A percentile compares a stretch with the other conserved stretches of the same genome.
phyloP scores from a whole-genome alignment of 2,888 invertebrate genomes.

The Rhagophthalmus giganteus region DNA sequence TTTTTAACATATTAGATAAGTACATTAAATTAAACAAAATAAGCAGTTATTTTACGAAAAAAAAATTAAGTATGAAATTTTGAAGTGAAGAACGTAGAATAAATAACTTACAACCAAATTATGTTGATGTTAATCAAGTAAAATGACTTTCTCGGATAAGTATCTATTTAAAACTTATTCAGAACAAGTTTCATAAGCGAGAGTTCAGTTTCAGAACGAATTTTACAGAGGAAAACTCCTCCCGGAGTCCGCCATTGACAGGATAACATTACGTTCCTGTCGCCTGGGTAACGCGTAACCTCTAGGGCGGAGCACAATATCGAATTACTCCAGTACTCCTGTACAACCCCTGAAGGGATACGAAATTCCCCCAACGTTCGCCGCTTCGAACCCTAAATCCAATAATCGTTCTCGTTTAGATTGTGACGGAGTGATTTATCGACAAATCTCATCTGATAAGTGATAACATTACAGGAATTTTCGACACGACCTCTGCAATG shows the following conservation, averaged over 20 bases:
- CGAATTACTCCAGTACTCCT: conserved; percentile 40
- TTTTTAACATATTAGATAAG: too few relatives aligned
- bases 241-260: conserved; percentile 48
- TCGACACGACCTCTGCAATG: conserved; percentile 28
- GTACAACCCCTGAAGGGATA: conserved; percentile 23
- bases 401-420: conserved; percentile 53
- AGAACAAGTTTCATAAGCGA: conserved; percentile 30
- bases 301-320: conserved; percentile 47
- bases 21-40: too few relatives aligned
- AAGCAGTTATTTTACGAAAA: too few relatives aligned
- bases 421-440: conserved; percentile 52
- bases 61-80: too few relatives aligned
- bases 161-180: conserved; percentile 24
- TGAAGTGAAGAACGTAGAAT: too few relatives aligned
- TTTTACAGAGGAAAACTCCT: conserved; percentile 31
- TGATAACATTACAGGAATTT: conserved; percentile 45
- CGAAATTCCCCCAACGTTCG: conserved; percentile 24
- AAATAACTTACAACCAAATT: too few relatives aligned
- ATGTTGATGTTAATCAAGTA: too few relatives aligned
- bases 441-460: conserved; percentile 50
- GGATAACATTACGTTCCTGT: conserved; percentile 33
- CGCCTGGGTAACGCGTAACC: conserved; percentile 49
- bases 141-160: too few relatives aligned
- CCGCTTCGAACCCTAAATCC: conserved; percentile 47
- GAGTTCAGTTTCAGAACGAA: conserved; percentile 30